phyloP scores from a whole-genome alignment of 1,140 invertebrate genomes.

The Leptinotarsa lineolata region DNA sequence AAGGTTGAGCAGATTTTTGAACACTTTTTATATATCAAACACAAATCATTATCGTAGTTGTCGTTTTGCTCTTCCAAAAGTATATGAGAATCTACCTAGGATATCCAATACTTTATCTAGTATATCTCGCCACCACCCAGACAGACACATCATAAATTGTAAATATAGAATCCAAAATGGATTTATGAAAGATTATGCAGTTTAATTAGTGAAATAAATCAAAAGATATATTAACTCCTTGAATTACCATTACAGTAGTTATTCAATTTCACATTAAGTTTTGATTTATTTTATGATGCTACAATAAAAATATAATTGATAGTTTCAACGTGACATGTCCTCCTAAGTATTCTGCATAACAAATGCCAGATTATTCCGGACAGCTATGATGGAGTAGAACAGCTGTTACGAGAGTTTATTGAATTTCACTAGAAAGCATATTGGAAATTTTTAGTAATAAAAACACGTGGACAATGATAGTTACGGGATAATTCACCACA shows the following conservation, averaged over 20 bases:
- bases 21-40: too few relatives aligned
- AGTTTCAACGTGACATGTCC: background rate
- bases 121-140: background rate
- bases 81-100: too few relatives aligned
- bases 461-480: too few relatives aligned
- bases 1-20: too few relatives aligned
- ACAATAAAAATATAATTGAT: background rate
- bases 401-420: background rate
- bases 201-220: slow-evolving; percentile 4
- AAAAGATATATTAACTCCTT: background rate
- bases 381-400: background rate
- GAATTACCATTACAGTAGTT: background rate
- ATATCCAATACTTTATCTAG: too few relatives aligned
- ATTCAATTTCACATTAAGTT: slow-evolving; percentile 2
- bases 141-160: background rate
- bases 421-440: too few relatives aligned
- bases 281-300: background rate
- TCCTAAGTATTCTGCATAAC: background rate
- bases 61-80: too few relatives aligned
- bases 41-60: too few relatives aligned
- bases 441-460: too few relatives aligned
- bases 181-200: background rate
- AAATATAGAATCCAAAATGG: background rate
- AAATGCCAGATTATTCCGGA: background rate
- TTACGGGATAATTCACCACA: too few relatives aligned